Percentiles rank a stretch among this genome's conserved stretches.
phyloP scores from a whole-genome alignment of 2,797 vertebrate genomes.

The Xyrichtys novacula region DNA sequence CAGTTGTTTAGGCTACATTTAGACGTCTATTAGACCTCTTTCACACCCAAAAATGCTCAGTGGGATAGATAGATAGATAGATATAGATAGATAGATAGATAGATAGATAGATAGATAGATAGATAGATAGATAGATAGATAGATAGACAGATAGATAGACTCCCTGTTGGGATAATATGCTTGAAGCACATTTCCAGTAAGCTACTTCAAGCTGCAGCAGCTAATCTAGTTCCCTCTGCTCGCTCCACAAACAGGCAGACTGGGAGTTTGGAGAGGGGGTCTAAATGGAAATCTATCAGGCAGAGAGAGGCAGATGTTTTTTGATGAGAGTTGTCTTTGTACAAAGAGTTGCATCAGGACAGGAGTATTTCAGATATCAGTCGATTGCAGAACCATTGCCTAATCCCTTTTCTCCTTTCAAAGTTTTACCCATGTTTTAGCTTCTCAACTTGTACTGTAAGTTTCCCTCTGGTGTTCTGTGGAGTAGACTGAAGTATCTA shows the following conservation, averaged over 20 bases:
- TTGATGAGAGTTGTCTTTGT: background rate
- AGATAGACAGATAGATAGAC: too few relatives aligned
- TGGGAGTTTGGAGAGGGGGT: background rate
- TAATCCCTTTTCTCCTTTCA: constrained; percentile 14
- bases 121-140: background rate
- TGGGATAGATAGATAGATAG: constrained; percentile 32
- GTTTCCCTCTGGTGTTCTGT: background rate
- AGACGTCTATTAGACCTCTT: too few relatives aligned
- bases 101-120: background rate
- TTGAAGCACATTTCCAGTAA: constrained; percentile 43
- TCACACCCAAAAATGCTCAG: too few relatives aligned
- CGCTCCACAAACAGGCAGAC: constrained; percentile 18
- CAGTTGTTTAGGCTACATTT: too few relatives aligned
- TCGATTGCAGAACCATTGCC: constrained; percentile 3
- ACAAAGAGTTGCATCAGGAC: background rate
- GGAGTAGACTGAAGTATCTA: background rate
- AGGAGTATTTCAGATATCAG: constrained; percentile 2
- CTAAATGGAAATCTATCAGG: constrained; percentile 30
- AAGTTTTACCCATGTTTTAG: background rate
- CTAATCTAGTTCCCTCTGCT: constrained; percentile 63
- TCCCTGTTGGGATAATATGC: constrained; percentile 6
- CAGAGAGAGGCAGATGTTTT: constrained; percentile 10
- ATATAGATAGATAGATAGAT: constrained; percentile 19
- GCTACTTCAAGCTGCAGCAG: constrained; percentile 53
- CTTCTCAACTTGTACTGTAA: constrained; percentile 2